phyloP scores from a whole-genome alignment of 2,888 invertebrate genomes.

The Amiota minor region DNA sequence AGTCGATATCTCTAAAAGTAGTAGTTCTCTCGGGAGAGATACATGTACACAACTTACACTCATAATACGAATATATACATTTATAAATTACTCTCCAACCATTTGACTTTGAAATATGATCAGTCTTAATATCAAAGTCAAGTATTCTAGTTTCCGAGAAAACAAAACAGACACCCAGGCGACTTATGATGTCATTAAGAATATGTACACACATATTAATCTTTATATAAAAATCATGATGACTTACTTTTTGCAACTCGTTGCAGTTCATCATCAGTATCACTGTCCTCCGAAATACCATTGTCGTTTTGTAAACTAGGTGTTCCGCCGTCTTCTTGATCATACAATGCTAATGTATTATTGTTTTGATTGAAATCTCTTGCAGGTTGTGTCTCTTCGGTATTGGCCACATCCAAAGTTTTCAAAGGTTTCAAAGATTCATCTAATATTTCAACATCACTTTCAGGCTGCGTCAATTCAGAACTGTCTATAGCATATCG shows the following conservation, averaged over 20 bases:
- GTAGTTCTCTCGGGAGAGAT: too few relatives aligned
- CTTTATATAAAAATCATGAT: too few relatives aligned
- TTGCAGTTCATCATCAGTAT: slow-evolving; percentile 72
- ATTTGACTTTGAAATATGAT: too few relatives aligned
- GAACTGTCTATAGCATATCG: slow-evolving; percentile 67
- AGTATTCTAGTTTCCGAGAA: too few relatives aligned
- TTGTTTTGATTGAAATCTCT: neutral
- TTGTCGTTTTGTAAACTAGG: slow-evolving; percentile 1
- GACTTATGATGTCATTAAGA: neutral
- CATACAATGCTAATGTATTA: slow-evolving; percentile 31
- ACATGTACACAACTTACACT: too few relatives aligned
- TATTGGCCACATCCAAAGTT: neutral
- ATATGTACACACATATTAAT: neutral
- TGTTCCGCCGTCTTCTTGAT: neutral
- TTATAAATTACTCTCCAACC: too few relatives aligned
- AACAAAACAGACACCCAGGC: too few relatives aligned
- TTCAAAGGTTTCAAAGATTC: slow-evolving; percentile 50
- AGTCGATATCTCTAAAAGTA: too few relatives aligned
- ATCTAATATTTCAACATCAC: slow-evolving; percentile 71
- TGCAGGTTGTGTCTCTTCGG: neutral
- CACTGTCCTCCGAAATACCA: slow-evolving; percentile 57
- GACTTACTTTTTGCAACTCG: slow-evolving; percentile 53
- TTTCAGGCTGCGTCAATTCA: slow-evolving; percentile 62
- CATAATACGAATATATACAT: too few relatives aligned
- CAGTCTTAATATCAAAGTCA: too few relatives aligned